Base-by-base conservation (phyloP, 2,888 invertebrate genomes). In the Drosophila picticornis region DNA sequence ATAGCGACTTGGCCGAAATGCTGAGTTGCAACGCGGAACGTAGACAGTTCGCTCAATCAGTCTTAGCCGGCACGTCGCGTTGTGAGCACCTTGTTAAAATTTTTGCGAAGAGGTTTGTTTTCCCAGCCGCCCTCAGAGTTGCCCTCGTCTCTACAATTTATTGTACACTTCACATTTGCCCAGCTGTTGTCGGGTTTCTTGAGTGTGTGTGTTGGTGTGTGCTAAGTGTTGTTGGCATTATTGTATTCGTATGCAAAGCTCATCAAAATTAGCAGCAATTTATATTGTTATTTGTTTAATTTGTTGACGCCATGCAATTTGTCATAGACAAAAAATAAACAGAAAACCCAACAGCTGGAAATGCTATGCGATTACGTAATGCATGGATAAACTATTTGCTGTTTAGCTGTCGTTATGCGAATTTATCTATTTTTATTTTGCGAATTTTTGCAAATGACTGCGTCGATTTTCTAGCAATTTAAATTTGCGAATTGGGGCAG, bases 41-140 rank as follows among this genome's bases (percentile, higher is more conserved):
- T 46, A 46, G 46, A 25, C 43, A 32, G 57, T 64, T 31, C 67
- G 62, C 74, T 58, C 60, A 40, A 53, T 84, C 59, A 86, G 85
- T 86, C 85, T 84, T 60, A 80, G 88, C 80, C 83, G 88, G 88
- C 88, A 73, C 88, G 88, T 82, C 73, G 88, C 85, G 74, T 77
- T 76, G 85, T 88, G 90, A 90, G 85, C 90, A 85, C 57, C 71
- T 65, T 90, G 82, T 64, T 65, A 75, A 75, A 58, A 64, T 67
- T 77, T 64, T 67, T 65, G 51, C 59, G 48, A 48, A 77, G 52
- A 60, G 72, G 64, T 75, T 60, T n/a, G 63, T 65, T 59, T 65
- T 56, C 53, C 38, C 16, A 27, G 46, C 10, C 32, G 43, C 13
- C 1, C 34, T 13, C 38, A 25, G 29, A 32, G 55, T 53, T 16